These are phyloP conservation scores for Micrastur ruficollis DNA, from an alignment of 2,797 vertebrate species.

Conservation along the genomic window DNA sequence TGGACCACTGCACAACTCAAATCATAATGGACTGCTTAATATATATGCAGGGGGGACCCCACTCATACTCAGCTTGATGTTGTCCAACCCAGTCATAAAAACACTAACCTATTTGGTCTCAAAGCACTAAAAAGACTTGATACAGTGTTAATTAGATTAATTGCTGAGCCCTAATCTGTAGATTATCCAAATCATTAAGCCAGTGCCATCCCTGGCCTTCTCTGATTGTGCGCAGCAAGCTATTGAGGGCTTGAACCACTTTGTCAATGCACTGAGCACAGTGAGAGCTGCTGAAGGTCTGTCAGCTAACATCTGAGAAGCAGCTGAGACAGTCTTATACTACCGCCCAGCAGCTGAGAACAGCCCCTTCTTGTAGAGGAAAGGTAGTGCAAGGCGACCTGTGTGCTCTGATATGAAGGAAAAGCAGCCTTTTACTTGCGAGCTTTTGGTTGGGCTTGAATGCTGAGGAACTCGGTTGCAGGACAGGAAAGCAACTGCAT, in stretches of 20 bases:
- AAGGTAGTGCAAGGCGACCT: background rate
- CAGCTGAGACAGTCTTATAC: background rate
- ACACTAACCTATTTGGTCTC: background rate
- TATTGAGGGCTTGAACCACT: background rate
- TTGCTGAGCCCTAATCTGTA: background rate
- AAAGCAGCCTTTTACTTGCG: background rate
- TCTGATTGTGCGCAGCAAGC: background rate
- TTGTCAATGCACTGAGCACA: background rate
- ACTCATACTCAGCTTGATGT: background rate
- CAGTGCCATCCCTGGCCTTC: background rate
- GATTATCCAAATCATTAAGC: background rate
- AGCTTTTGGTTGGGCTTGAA: constrained; percentile 28
- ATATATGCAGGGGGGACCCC: background rate
- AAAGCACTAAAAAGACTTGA: background rate
- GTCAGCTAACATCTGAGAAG: background rate
- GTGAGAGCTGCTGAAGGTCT: background rate
- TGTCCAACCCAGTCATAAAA: background rate
- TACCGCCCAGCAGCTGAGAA: background rate
- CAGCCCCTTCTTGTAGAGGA: background rate
- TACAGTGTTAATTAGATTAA: background rate
- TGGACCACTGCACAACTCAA: background rate
- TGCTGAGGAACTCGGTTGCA: background rate
- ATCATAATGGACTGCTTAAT: background rate
- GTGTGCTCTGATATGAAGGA: background rate
- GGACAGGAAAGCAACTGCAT: background rate